Conservation (phyloP, 2,797 vertebrate species). For the Amblyopsis hoosieri region DNA sequence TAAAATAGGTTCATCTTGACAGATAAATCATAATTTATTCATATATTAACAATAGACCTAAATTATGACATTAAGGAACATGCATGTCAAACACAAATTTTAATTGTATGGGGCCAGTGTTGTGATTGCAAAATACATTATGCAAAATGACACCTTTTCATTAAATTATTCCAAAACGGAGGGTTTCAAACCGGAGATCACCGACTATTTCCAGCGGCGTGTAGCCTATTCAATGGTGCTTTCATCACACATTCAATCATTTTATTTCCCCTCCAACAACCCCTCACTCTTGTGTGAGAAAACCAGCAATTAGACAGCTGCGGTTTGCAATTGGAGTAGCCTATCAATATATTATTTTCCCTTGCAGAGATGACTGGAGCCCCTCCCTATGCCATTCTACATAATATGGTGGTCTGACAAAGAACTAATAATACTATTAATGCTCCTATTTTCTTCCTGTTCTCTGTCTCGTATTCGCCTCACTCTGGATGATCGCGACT, state of each 20-base stretch:
- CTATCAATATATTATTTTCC: conserved; percentile 39
- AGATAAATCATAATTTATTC: no score
- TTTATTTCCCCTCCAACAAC: conserved; percentile 9
- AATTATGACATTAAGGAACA: no score
- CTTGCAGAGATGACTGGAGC: conserved; percentile 13
- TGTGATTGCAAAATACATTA: no score
- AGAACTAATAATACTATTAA: conserved; percentile 5
- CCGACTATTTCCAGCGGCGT: no score
- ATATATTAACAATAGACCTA: no score
- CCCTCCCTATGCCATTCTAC: conserved; percentile 26
- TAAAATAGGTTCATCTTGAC: no score
- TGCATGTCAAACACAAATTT: no score
- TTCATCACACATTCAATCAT: not conserved
- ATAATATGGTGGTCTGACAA: conserved; percentile 5
- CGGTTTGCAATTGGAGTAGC: conserved; percentile 13
- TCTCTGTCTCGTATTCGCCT: conserved; percentile 13
- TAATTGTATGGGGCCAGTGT: no score
- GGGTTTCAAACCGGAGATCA: no score
- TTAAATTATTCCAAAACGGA: no score
- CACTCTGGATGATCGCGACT: conserved; percentile 31
- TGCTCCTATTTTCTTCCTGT: conserved; percentile 2
- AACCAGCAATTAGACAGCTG: conserved; percentile 36
- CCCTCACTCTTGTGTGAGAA: conserved; percentile 3
- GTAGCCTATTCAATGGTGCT: not conserved
- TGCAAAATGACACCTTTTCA: no score